Percentiles rank a stretch among this genome's conserved stretches.
Conservation (phyloP, 2,888 invertebrate species). For the Orthosia gothica region DNA sequence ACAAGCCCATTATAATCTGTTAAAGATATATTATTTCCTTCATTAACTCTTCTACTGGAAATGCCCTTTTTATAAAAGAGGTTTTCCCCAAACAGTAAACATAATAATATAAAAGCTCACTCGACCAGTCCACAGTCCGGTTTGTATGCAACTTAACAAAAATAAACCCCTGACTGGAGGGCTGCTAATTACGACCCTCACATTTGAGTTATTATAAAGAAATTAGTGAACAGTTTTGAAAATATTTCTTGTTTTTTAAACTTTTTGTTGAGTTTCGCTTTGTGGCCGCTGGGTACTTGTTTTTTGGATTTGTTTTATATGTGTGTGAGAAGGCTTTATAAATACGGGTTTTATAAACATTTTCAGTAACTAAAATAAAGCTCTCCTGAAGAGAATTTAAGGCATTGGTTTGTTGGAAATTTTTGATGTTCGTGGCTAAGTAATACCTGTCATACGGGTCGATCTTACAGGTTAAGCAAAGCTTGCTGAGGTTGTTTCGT, state of each 20-base stretch:
- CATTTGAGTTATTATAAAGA: slow-evolving; percentile 65
- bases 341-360: not conserved
- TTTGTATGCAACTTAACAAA: slow-evolving; percentile 40
- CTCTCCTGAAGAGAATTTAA: no score
- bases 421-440: no score
- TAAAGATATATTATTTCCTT: not conserved
- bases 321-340: slow-evolving; percentile 2
- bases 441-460: no score
- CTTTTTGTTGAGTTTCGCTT: slow-evolving; percentile 47
- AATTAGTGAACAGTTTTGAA: slow-evolving; percentile 64
- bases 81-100: slow-evolving; percentile 7
- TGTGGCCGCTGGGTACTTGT: slow-evolving; percentile 29
- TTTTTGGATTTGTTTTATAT: slow-evolving; percentile 26
- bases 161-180: slow-evolving; percentile 27
- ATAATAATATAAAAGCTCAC: slow-evolving; percentile 23
- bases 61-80: not conserved
- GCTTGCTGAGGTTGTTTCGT: no score
- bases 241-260: slow-evolving; percentile 56
- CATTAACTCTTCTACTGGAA: not conserved
- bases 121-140: slow-evolving; percentile 10
- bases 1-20: no score
- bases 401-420: no score
- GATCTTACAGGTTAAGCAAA: no score
- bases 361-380: not conserved
- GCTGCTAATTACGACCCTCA: slow-evolving; percentile 64